Percentiles rank a stretch among this genome's conserved stretches.
Evolutionary conservation across 1,140 invertebrate genomes (phyloP).

Genomic region (Cryptotermes secundus): DNA sequence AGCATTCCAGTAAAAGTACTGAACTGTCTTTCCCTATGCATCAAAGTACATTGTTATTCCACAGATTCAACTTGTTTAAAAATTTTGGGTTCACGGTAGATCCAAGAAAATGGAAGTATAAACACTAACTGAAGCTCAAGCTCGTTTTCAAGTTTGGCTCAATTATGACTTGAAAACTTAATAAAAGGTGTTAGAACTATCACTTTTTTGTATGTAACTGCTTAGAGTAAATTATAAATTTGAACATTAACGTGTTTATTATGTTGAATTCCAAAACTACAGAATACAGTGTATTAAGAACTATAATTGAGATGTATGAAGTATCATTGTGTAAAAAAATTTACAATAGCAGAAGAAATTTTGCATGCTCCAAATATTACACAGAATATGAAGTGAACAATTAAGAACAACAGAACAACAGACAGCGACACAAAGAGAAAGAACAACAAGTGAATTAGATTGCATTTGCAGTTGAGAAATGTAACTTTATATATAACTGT

Average conservation of each 20-base stretch:
- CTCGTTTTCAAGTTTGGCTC: neutral
- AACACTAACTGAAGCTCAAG: neutral
- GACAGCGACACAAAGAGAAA: neutral
- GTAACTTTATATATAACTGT: neutral
- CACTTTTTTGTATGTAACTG: neutral
- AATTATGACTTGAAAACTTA: neutral
- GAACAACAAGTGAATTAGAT: neutral
- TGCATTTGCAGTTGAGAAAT: neutral
- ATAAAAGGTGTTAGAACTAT: neutral
- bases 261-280: neutral
- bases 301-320: neutral
- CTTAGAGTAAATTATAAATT: neutral
- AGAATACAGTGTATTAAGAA: neutral
- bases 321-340: slow-evolving; percentile 2
- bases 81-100: too few species aligned
- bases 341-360: neutral
- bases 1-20: too few species aligned
- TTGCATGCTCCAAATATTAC: slow-evolving; percentile 29
- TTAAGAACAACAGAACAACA: neutral
- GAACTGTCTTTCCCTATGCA: too few species aligned
- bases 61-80: too few species aligned
- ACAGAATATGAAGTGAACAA: slow-evolving; percentile 9
- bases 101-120: too few species aligned
- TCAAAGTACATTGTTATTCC: too few species aligned
- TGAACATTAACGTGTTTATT: neutral